These are phyloP conservation scores for Rhagonycha lutea DNA, from an alignment of 2,888 invertebrate species.

Conservation along the genomic window DNA sequence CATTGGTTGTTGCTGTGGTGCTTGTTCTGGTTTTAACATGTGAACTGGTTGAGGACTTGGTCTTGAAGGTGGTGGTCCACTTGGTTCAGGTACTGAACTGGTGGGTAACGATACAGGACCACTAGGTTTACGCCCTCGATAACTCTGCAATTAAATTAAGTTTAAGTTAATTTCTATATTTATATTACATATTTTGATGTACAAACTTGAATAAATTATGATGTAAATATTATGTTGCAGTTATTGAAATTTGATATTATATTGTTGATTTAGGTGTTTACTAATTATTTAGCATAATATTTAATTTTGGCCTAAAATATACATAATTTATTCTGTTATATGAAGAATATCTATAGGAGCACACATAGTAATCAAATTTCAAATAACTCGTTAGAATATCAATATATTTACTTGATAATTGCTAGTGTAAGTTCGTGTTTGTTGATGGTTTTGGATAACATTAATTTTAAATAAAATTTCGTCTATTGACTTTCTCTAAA, in stretches of 20 bases:
- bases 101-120: constrained; percentile 47
- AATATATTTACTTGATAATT: neutral
- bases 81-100: constrained; percentile 41
- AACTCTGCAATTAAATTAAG: constrained; percentile 47
- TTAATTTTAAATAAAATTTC: neutral
- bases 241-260: neutral
- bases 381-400: neutral
- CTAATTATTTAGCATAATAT: neutral
- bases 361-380: neutral
- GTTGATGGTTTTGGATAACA: neutral
- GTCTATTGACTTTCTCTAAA: neutral
- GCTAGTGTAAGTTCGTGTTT: neutral
- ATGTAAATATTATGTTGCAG: neutral
- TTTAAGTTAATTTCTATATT: neutral
- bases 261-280: neutral
- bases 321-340: neutral
- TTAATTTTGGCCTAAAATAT: neutral
- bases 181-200: neutral
- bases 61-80: constrained; percentile 46
- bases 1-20: constrained; percentile 55
- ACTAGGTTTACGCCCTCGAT: constrained; percentile 53
- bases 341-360: neutral
- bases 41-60: constrained; percentile 50
- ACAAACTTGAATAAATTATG: too few relatives aligned
- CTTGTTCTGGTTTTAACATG: constrained; percentile 45